Evolutionary conservation across 1,140 invertebrate genomes (phyloP).

Genomic region (Dendrolimus punctatus): DNA sequence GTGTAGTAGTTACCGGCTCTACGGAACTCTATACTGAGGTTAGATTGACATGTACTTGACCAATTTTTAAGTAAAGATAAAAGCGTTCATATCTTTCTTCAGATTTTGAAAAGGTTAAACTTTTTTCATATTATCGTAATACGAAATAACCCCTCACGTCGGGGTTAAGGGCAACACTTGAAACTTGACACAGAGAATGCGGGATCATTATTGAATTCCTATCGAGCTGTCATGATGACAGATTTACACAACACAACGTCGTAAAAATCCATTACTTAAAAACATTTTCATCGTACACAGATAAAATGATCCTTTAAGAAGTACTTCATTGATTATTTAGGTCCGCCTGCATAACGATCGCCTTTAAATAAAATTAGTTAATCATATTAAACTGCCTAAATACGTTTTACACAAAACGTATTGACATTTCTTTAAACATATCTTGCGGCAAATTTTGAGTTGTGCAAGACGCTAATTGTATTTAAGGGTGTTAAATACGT

Average conservation of each 20-base stretch:
- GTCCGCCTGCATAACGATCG: too few species aligned
- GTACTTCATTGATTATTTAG: background rate
- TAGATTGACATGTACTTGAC: too few species aligned
- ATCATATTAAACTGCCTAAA: too few species aligned
- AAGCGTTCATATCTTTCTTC: slow-evolving; percentile 10
- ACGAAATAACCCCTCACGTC: slow-evolving; percentile 16
- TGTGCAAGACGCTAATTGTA: too few species aligned
- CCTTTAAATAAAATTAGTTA: too few species aligned
- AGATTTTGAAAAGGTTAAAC: slow-evolving; percentile 17
- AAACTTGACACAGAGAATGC: slow-evolving; percentile 15
- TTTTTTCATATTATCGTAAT: slow-evolving; percentile 25
- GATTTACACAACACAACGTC: slow-evolving; percentile 3
- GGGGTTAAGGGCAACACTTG: slow-evolving; percentile 15
- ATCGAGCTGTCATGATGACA: slow-evolving; percentile 13
- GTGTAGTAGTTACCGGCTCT: too few species aligned
- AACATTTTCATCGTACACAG: background rate
- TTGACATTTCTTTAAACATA: too few species aligned
- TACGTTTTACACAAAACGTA: too few species aligned
- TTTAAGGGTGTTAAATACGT: too few species aligned
- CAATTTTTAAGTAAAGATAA: background rate
- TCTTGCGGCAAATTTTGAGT: too few species aligned
- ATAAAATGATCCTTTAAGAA: background rate
- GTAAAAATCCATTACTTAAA: too few species aligned
- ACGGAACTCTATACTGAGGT: too few species aligned
- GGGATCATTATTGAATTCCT: slow-evolving; percentile 14